Evolutionary conservation across 2,888 invertebrate species (phyloP), one percentile per base, ranked within the genome.

Genomic region (Hofmannophila pseudospretella): DNA sequence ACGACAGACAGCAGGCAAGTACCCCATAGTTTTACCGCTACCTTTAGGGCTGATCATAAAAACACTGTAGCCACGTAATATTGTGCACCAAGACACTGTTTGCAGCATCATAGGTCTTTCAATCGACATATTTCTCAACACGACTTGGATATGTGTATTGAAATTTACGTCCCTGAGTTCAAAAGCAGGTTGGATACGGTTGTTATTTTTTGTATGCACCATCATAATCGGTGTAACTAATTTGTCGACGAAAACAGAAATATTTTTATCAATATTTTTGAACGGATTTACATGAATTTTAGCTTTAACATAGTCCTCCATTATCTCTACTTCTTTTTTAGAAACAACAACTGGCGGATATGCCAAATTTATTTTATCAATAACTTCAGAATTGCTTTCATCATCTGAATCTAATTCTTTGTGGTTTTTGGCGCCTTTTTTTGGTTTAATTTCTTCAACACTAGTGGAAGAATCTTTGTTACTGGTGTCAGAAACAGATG

Each of bases 21-120:
- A 94, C 0, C 92, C 91, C 54, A 91, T 69, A 0, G 94, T 93
- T 75, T 94, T 94, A 0, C 94, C 94, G 34, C 90, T 88, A 8
- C 72, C 69, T 0, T 76, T 58, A 0, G 89, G 82, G 41, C 91
- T 88, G 1, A 95, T 79, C 41, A 92, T 86, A 34, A 92, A 88
- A 1, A 92, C 73, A 44, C 92, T 91, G 32, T 90, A 87, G 0
- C 91, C 91, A 23, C 91, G 84, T 27, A 90, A 71, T 29, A 94
- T 84, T 1, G 91, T 89, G 0, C 91, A 89, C 94, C 94, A 95
- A 0, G 90, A 85, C 35, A 92, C 91, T 0, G 89, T 88, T 57
- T 95, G 94, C 19, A 93, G 75, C 26, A 82, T 79, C 61, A 80
- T 87, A 0, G 90, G 85, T 1, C 58, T 58, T 3, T 60, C 63